Base-by-base conservation (phyloP, 1,140 invertebrate genomes). In the Macrobrachium nipponense region DNA sequence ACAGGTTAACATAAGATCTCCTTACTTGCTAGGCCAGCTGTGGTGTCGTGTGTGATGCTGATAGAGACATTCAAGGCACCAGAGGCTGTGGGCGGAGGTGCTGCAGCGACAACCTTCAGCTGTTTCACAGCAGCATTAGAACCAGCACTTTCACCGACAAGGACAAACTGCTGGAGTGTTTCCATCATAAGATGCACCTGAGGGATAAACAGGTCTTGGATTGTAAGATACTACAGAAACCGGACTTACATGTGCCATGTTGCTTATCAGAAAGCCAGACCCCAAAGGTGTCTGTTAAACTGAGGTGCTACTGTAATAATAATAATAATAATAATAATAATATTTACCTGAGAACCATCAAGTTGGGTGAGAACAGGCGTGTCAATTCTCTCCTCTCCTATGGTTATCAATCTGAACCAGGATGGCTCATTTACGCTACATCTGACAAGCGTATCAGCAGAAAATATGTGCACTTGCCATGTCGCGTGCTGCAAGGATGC, bases 301-400 rank as follows among this genome's bases (percentile, higher is more conserved):
- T 36, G 27, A 36, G 27, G 27, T 36, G 27, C 27, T 36, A 36
- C 27, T 36, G 4, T 36, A 36, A 36, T 36, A 36, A 36, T 36
- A 36, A 36, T 36, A 20, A 20, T n/a, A 20, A n/a, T 17, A 68
- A 27, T 27, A 70, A 7, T 5, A 14, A 27, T 51, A 51, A 8
- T 10, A 51, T 59, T 27, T 75, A 87, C 88, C 88, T 96, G 95
- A 88, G 95, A 95, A 79, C 94, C 93, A 91, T 99, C 97, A 70
- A 99, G 92, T 91, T 99, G 97, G 44, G 96, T 96, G 91, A 98
- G 99, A 61, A 98, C 94, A 15, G 96, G 96, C 0, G 97, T 98
- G 91, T 98, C 98, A 89, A 98, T 97, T 10, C 97, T 98, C 92
- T 99, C 97, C 91, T 97, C 96, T 3, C 97, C 97, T 23, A 98